Conservation (phyloP, 2,113 vertebrate genomes). For the Lagenorhynchus albirostris region DNA sequence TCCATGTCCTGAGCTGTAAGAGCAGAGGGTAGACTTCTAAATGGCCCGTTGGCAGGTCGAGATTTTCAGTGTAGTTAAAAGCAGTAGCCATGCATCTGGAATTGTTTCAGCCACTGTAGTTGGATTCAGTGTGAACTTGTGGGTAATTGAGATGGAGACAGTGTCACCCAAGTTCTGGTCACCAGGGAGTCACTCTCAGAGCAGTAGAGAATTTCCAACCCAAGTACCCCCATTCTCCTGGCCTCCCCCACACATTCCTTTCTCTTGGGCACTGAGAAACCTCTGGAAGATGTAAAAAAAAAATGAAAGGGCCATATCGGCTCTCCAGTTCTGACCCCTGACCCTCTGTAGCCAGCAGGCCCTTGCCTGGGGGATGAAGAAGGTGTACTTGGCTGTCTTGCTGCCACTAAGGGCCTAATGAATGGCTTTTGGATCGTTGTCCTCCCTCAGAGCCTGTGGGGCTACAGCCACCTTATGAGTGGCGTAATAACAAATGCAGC, state of each 20-base stretch:
- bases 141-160: neutral
- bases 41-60: neutral
- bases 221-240: neutral
- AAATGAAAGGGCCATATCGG: neutral
- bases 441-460: neutral
- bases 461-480: neutral
- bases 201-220: neutral
- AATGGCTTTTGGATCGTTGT: neutral
- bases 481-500: neutral
- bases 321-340: neutral
- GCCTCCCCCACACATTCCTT: neutral
- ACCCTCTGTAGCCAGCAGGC: neutral
- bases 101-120: neutral
- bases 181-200: neutral
- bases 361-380: neutral
- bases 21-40: neutral
- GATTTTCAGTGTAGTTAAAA: neutral
- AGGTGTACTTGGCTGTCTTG: neutral
- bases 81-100: neutral
- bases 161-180: neutral
- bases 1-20: neutral
- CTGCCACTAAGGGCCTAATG: neutral
- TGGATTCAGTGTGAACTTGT: neutral
- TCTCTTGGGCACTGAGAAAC: neutral
- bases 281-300: neutral